phyloP scores from a whole-genome alignment of 2,888 invertebrate species.

The Thelaira solivaga region DNA sequence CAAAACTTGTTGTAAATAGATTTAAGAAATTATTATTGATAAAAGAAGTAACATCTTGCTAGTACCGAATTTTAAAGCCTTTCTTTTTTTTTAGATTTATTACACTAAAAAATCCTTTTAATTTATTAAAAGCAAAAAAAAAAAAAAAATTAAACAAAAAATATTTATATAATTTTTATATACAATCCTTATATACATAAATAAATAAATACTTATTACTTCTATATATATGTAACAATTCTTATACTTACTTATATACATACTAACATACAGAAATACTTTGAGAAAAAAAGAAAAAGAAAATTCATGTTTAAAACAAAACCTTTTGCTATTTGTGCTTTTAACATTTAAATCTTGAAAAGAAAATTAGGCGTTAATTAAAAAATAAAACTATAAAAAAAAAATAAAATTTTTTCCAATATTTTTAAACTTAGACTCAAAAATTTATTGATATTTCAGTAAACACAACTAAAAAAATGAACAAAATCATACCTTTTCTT shows the following conservation, averaged over 20 bases:
- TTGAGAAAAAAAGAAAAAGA: neutral
- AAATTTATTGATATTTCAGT: too few species aligned
- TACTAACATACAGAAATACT: slow-evolving; percentile 5
- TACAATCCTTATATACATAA: slow-evolving; percentile 42
- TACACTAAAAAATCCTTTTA: slow-evolving; percentile 4
- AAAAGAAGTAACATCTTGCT: slow-evolving; percentile 38
- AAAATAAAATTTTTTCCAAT: neutral
- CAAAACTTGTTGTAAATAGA: slow-evolving; percentile 45
- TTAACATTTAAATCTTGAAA: slow-evolving; percentile 34
- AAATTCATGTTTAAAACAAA: slow-evolving; percentile 29
- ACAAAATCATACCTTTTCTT: too few species aligned
- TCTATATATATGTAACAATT: slow-evolving; percentile 18
- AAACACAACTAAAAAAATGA: too few species aligned
- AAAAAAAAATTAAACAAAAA: slow-evolving; percentile 17
- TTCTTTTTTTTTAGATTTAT: slow-evolving; percentile 34
- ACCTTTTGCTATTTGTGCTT: slow-evolving; percentile 53
- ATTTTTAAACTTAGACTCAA: neutral
- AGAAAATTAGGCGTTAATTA: slow-evolving; percentile 1
- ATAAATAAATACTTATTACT: too few species aligned
- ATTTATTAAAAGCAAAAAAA: slow-evolving; percentile 18
- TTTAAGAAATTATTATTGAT: slow-evolving; percentile 24
- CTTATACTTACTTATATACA: slow-evolving; percentile 24
- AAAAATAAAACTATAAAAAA: neutral
- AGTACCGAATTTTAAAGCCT: slow-evolving; percentile 48
- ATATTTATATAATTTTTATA: slow-evolving; percentile 52